Conservation (phyloP, 2,797 vertebrate species). For the Agapornis canus region DNA sequence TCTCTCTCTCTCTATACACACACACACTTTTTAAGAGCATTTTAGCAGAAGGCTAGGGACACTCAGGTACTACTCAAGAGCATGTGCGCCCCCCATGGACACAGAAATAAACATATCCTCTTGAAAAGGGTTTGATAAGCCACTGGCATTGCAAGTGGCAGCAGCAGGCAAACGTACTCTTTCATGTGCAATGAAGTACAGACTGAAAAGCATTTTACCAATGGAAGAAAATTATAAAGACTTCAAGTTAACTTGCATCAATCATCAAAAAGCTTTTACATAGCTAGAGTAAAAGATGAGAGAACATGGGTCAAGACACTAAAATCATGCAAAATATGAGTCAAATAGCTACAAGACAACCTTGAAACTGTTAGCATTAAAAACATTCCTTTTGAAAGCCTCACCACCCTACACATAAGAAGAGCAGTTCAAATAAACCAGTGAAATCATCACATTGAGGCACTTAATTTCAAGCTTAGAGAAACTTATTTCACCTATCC, state of each 20-base stretch:
- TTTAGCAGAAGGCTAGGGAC: fast-evolving
- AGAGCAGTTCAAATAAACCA: not conserved
- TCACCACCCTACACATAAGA: not conserved
- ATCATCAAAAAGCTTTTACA: not conserved
- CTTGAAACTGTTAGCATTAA: not conserved
- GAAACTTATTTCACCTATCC: fast-evolving
- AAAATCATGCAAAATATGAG: fast-evolving
- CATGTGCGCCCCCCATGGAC: fast-evolving
- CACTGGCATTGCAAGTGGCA: fast-evolving
- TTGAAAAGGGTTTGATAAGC: not conserved
- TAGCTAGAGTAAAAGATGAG: fast-evolving
- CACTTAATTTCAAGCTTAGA: not conserved
- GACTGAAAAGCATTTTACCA: not conserved
- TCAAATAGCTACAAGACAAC: not conserved
- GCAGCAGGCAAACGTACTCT: fast-evolving
- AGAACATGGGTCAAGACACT: fast-evolving
- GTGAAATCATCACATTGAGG: not conserved
- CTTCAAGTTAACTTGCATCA: not conserved
- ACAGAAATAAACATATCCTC: not conserved
- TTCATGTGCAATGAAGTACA: not conserved
- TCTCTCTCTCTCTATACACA: fast-evolving
- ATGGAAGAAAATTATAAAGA: fast-evolving
- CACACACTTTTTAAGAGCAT: no score
- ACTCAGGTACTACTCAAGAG: not conserved
- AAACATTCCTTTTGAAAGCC: not conserved